These are phyloP conservation scores for Neodiprion virginianus DNA, from an alignment of 1,140 invertebrate genomes.

Conservation along the genomic window DNA sequence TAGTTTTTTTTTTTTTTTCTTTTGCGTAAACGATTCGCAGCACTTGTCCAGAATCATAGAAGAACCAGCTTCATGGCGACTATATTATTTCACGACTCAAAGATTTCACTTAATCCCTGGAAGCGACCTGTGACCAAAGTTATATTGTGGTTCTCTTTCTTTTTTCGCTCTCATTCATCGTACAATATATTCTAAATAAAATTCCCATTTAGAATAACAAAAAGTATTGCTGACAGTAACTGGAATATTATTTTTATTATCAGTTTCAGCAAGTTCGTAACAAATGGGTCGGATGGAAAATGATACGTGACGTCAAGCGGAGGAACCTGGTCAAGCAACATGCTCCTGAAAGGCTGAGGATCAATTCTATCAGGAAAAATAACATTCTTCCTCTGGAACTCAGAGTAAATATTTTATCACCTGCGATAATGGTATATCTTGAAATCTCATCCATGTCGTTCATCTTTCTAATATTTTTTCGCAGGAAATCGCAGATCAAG, in stretches of 20 bases:
- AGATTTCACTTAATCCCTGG: neutral
- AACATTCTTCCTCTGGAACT: constrained; percentile 82
- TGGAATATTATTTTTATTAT: constrained; percentile 20
- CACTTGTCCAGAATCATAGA: neutral
- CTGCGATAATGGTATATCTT: constrained; percentile 12
- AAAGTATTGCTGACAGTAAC: neutral
- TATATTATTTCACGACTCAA: neutral
- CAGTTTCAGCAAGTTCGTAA: constrained; percentile 72
- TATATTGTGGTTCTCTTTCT: neutral
- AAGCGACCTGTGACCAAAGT: neutral
- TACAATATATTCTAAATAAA: neutral
- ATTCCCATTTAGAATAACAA: neutral
- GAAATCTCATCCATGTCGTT: neutral
- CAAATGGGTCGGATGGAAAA: constrained; percentile 78
- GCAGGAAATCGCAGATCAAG: constrained; percentile 72
- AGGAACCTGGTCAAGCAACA: constrained; percentile 75
- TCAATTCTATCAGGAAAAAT: constrained; percentile 81
- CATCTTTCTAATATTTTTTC: constrained; percentile 23
- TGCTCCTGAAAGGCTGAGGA: constrained; percentile 73
- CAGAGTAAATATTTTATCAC: constrained; percentile 58
- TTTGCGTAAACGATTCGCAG: neutral
- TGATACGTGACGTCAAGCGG: constrained; percentile 84
- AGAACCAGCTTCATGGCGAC: neutral
- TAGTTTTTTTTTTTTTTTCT: neutral
- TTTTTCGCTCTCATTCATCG: neutral